phyloP scores from a whole-genome alignment of 37 sponge, comb jelly and placozoan genomes.

The Diacarnus erythraeanus region DNA sequence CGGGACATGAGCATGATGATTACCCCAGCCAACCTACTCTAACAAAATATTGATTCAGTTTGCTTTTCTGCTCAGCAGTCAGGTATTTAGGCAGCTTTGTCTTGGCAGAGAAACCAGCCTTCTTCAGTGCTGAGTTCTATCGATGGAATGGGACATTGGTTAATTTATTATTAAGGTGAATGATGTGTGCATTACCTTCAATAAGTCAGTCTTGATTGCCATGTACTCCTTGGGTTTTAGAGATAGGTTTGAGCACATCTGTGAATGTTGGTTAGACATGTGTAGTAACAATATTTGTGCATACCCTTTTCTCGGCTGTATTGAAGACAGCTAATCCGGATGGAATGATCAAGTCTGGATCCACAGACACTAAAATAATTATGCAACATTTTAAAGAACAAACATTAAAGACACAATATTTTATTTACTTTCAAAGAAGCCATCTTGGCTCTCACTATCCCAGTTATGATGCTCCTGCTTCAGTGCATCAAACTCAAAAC shows the following conservation, averaged over 20 bases:
- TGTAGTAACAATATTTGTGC: background rate
- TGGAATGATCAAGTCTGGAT: conserved; percentile 16
- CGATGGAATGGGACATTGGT: too few relatives aligned
- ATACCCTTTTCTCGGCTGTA: conserved; percentile 54
- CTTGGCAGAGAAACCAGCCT: conserved; percentile 39
- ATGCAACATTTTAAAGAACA: background rate
- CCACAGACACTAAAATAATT: background rate
- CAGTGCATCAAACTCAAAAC: conserved; percentile 49
- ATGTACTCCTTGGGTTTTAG: conserved; percentile 51
- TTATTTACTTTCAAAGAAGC: background rate
- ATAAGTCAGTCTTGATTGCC: conserved; percentile 42
- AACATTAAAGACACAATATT: background rate
- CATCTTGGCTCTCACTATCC: background rate
- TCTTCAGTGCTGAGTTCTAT: conserved; percentile 56
- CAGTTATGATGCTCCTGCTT: conserved; percentile 17
- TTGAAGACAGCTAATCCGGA: conserved; percentile 44
- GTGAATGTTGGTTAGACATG: background rate
- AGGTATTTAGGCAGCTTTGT: conserved; percentile 39
- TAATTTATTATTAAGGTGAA: too few relatives aligned
- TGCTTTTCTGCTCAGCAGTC: conserved; percentile 38
- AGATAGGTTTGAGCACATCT: conserved; percentile 4
- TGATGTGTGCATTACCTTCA: conserved; percentile 43
- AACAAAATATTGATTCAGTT: conserved; percentile 39
- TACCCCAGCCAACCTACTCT: conserved; percentile 43
- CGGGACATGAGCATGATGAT: background rate